Percentiles rank a stretch among this genome's conserved stretches.
Conservation (phyloP, 1,140 invertebrate species). For the Drosophila rufa region DNA sequence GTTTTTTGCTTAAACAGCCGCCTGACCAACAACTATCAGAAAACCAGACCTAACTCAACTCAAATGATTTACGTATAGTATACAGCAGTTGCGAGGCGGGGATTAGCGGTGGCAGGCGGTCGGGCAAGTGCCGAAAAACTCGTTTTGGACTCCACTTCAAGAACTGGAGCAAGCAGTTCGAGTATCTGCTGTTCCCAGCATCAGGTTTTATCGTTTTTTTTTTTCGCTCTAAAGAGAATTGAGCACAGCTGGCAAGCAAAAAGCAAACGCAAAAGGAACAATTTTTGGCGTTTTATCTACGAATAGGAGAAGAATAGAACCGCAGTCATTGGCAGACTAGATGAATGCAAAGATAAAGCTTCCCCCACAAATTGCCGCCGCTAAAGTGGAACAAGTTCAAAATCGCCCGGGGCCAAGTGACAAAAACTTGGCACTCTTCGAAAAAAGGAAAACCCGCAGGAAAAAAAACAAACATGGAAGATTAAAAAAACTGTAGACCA, state of each 20-base stretch:
- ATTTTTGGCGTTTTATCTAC: conserved; percentile 38
- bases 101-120: conserved; percentile 31
- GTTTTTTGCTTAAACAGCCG: conserved; percentile 16
- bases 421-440: conserved; percentile 44
- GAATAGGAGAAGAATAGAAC: conserved; percentile 39
- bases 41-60: conserved; percentile 59
- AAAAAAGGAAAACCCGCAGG: conserved; percentile 13
- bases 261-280: conserved; percentile 30
- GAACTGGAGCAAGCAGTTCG: conserved; percentile 56
- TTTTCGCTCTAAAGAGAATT: conserved; percentile 25
- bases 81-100: conserved; percentile 18
- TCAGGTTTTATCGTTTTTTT: conserved; percentile 48
- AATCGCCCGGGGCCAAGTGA: conserved; percentile 44
- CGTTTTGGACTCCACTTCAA: conserved; percentile 55
- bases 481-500: neutral
- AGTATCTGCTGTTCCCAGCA: conserved; percentile 36
- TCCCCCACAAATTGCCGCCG: conserved; percentile 33
- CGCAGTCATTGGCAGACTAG: conserved; percentile 33
- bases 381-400: conserved; percentile 69
- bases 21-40: conserved; percentile 31
- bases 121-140: conserved; percentile 58
- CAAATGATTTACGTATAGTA: conserved; percentile 26
- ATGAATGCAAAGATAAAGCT: conserved; percentile 34
- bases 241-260: conserved; percentile 35
- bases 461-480: conserved; percentile 13